A percentile compares a stretch with the other conserved stretches of the same genome.
These are phyloP conservation scores for Urocitellus parryii DNA, from an alignment of 2,113 vertebrate species.

Conservation along the genomic window DNA sequence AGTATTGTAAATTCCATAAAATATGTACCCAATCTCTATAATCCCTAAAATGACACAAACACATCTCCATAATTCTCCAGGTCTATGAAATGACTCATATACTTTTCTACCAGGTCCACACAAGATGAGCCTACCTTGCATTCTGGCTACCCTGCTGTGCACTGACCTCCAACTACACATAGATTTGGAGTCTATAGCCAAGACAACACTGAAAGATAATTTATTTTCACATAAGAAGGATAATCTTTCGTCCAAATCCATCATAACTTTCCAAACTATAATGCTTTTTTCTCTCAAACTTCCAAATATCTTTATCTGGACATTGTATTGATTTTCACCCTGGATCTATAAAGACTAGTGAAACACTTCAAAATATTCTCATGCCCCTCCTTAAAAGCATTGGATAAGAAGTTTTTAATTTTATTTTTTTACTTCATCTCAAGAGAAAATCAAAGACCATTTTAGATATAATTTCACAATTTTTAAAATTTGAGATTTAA, in stretches of 20 bases:
- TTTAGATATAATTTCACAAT: slow-evolving; percentile 44
- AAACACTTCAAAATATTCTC: slow-evolving; percentile 49
- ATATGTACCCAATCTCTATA: not conserved
- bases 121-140: not conserved
- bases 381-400: not conserved
- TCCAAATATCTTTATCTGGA: slow-evolving; percentile 68
- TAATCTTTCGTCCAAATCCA: slow-evolving; percentile 65
- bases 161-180: slow-evolving; percentile 57
- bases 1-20: slow-evolving; percentile 36
- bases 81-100: slow-evolving; percentile 44
- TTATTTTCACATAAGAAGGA: slow-evolving; percentile 71
- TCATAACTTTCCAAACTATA: slow-evolving; percentile 70
- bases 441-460: slow-evolving; percentile 63
- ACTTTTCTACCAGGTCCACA: not conserved
- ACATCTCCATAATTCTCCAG: not conserved
- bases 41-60: not conserved
- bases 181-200: slow-evolving; percentile 59
- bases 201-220: slow-evolving; percentile 62
- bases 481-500: slow-evolving; percentile 38
- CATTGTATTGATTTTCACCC: slow-evolving; percentile 62
- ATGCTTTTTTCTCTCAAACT: slow-evolving; percentile 62
- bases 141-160: slow-evolving; percentile 63
- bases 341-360: not conserved
- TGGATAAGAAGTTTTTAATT: not conserved
- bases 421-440: not conserved